Evolutionary conservation across 2,888 invertebrate species (phyloP).

Genomic region (Ceratothoa steindachneri): DNA sequence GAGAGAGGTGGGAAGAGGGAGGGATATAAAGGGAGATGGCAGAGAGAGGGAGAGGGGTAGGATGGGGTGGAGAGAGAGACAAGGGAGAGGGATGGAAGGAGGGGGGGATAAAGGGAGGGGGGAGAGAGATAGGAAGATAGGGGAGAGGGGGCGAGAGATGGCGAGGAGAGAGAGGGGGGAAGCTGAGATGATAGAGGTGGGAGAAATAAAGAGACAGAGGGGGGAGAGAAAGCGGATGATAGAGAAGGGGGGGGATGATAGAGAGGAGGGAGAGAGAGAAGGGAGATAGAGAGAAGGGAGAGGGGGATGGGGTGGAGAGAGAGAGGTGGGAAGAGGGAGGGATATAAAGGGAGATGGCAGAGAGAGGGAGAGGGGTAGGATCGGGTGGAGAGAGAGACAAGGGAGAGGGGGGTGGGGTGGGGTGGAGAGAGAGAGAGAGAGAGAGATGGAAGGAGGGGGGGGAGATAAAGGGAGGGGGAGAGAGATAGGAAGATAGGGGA

Average conservation of each 20-base stretch:
- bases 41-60: background rate
- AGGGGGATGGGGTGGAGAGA: background rate
- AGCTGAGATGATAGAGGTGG: background rate
- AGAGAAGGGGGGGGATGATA: slow-evolving; percentile 16
- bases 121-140: background rate
- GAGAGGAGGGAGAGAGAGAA: background rate
- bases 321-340: background rate
- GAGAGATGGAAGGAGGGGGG: too few species aligned
- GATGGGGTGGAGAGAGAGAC: background rate
- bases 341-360: background rate
- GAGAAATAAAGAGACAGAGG: background rate
- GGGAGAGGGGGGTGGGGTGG: too few species aligned
- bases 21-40: background rate
- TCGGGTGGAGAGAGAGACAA: background rate
- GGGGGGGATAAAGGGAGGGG: background rate
- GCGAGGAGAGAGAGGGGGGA: slow-evolving; percentile 15
- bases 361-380: background rate
- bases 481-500: too few species aligned
- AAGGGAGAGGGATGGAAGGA: background rate
- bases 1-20: background rate
- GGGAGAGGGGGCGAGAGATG: slow-evolving; percentile 8
- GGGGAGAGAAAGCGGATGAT: background rate
- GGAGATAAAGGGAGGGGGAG: too few species aligned
- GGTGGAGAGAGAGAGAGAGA: background rate
- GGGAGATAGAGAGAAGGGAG: background rate